Base-by-base conservation (phyloP, 2,113 vertebrate species). In the Thymallus thymallus region DNA sequence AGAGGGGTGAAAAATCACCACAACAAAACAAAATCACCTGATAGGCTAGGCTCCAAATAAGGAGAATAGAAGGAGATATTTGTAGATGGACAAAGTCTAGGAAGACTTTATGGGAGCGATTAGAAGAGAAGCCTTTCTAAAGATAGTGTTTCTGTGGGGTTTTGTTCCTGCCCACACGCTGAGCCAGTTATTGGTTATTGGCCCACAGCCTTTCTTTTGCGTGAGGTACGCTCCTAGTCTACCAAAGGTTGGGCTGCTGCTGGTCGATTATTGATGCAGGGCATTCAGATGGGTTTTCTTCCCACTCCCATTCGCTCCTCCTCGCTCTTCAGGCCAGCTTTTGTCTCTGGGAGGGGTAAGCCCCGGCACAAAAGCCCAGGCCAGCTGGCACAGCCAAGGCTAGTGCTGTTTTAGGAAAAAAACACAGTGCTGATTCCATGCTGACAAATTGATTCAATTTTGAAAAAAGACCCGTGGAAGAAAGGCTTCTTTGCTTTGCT, bases 361-460 rank as follows among this genome's bases (percentile, higher is more conserved):
- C 56, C 0, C 16, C 20, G 18, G 62, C 24, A 84, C 80, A 87
- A 86, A 85, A 73, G 61, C 77, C 72, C 86, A 73, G 58, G 76
- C 71, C 86, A 75, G 76, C 84, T 87, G 82, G 78, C 61, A 46
- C 68, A 56, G 55, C 80, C 62, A 58, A 77, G 46, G 71, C 82
- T 74, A 79, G 32, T 45, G 71, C 83, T 84, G 84, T 84, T 86
- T 81, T 62, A 23, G 80, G 81, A 84, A 81, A 62, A 62, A 80
- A 48, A 58, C 24, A 0, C n/a, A 86, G 74, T 18, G 73, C 58
- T 79, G 80, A 80, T 82, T n/a, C 86, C 83, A 80, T 68, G 85
- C 84, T 78, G 83, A 81, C 73, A 86, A 87, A 88, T 84, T 76
- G 84, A 86, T 86, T 87, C 69, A 86, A 85, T 88, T 84, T 82